These are phyloP conservation scores for Platichthys stellatus DNA, from an alignment of 2,113 vertebrate genomes.

Conservation along the genomic window DNA sequence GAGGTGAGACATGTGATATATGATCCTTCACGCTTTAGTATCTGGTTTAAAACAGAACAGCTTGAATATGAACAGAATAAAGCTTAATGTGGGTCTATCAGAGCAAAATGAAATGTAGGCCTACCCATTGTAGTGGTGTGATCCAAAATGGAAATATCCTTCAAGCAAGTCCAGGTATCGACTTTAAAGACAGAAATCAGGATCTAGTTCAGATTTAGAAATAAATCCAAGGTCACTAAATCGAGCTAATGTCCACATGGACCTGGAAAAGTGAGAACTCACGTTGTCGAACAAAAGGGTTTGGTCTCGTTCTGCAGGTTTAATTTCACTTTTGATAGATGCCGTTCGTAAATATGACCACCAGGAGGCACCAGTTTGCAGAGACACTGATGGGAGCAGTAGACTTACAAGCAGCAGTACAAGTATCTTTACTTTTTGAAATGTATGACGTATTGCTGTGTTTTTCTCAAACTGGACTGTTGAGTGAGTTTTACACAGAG, in stretches of 20 bases:
- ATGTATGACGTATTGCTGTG: slow-evolving; percentile 78
- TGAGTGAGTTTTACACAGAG: not conserved
- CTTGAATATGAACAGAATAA: not conserved
- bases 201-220: too few relatives aligned
- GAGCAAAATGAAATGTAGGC: too few relatives aligned
- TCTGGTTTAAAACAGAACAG: not conserved
- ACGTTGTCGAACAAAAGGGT: too few relatives aligned
- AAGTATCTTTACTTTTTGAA: slow-evolving; percentile 78
- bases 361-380: not conserved
- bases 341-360: not conserved
- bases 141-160: too few relatives aligned
- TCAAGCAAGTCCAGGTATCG: too few relatives aligned
- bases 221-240: too few relatives aligned
- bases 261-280: too few relatives aligned
- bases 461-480: slow-evolving; percentile 79
- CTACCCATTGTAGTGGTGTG: too few relatives aligned
- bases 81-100: not conserved
- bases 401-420: too few relatives aligned
- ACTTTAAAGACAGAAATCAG: too few relatives aligned
- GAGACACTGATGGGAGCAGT: not conserved
- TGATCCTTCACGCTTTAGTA: not conserved
- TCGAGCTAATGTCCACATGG: too few relatives aligned
- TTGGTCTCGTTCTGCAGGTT: too few relatives aligned
- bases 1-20: not conserved
- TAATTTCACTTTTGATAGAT: not conserved